A percentile compares a stretch with the other conserved stretches of the same genome.
phyloP scores from a whole-genome alignment of 2,888 invertebrate species.

The Pantelozetes paolii region DNA sequence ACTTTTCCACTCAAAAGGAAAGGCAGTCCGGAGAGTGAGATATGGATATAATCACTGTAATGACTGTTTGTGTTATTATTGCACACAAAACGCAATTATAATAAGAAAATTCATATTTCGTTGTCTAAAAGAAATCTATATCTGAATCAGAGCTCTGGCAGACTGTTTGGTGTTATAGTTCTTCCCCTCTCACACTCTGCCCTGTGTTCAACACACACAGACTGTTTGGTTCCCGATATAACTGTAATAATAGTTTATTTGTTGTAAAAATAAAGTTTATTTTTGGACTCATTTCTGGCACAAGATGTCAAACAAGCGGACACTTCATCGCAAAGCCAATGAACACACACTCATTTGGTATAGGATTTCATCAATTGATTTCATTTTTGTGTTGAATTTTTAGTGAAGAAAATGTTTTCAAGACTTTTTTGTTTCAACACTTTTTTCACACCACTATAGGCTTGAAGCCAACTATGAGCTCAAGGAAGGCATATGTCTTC shows the following conservation, averaged over 20 bases:
- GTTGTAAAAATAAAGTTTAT: not conserved
- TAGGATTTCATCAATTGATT: too few species aligned
- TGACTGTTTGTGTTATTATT: not conserved
- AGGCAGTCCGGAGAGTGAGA: not conserved
- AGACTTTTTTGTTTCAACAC: not conserved
- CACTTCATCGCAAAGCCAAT: not conserved
- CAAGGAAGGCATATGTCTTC: conserved; percentile 54
- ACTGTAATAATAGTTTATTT: not conserved
- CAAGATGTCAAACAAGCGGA: conserved; percentile 2
- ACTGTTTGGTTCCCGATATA: not conserved
- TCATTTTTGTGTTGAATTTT: too few species aligned
- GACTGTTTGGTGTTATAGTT: not conserved
- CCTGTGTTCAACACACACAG: not conserved
- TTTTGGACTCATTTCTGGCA: not conserved
- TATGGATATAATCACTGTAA: not conserved
- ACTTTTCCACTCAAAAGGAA: not conserved
- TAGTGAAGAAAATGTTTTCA: not conserved
- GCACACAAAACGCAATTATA: not conserved
- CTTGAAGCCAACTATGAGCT: conserved; percentile 54
- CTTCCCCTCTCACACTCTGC: not conserved
- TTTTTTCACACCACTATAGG: conserved; percentile 49
- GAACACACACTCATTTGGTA: conserved; percentile 7
- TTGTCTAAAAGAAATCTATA: not conserved
- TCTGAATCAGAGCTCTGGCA: not conserved
- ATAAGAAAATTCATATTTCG: not conserved